phyloP scores from a whole-genome alignment of 2,888 invertebrate genomes.

The Elegia similella region DNA sequence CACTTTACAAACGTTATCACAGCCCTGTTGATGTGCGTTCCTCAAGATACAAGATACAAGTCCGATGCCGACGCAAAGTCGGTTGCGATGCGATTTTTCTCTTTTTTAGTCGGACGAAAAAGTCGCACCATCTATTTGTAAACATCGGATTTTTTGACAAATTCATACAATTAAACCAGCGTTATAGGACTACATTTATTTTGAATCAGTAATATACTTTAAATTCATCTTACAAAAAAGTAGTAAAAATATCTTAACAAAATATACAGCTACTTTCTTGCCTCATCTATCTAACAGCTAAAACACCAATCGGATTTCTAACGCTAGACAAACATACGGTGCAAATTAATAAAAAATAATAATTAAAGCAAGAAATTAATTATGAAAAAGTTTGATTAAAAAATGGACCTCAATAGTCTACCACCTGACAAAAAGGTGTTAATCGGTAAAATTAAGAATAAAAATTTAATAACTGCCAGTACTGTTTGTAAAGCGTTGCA shows the following conservation, averaged over 20 bases:
- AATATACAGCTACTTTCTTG: not conserved
- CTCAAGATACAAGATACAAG: slow-evolving; percentile 21
- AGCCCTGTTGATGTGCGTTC: slow-evolving; percentile 76
- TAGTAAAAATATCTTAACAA: not conserved
- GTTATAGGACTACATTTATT: not conserved
- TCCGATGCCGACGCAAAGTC: not conserved
- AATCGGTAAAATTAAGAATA: slow-evolving; percentile 18
- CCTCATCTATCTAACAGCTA: slow-evolving; percentile 8
- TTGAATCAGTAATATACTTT: not conserved
- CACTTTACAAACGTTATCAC: slow-evolving; percentile 59
- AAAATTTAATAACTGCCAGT: slow-evolving; percentile 24
- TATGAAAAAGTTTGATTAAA: not conserved
- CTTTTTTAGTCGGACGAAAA: too few species aligned
- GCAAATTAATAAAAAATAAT: not conserved
- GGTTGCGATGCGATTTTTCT: too few species aligned
- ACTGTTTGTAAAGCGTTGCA: slow-evolving; percentile 32
- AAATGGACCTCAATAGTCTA: not conserved
- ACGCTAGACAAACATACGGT: slow-evolving; percentile 21
- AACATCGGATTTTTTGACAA: too few species aligned
- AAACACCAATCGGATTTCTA: slow-evolving; percentile 22
- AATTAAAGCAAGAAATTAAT: not conserved
- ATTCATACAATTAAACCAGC: too few species aligned
- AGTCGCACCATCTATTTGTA: too few species aligned
- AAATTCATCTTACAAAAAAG: not conserved
- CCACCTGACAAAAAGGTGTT: not conserved